Conservation (phyloP, 2,797 vertebrate species). For the Anniella stebbinsi region DNA sequence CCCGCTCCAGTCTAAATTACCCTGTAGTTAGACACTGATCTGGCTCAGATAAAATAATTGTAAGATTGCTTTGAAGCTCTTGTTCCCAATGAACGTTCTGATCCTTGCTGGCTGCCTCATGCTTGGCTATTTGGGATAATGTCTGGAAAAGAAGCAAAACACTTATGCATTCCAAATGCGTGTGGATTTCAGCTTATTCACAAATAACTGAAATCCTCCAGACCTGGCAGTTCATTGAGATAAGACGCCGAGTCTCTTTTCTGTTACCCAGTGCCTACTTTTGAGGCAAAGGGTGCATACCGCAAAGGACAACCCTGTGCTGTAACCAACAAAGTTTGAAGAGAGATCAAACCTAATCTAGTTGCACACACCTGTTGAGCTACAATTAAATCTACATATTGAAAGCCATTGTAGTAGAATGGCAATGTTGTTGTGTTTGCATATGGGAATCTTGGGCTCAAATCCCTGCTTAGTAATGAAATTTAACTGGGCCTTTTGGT, state of each 20-base stretch:
- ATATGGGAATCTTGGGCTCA: neutral
- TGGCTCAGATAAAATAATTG: slow-evolving; percentile 71
- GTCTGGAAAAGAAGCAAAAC: slow-evolving; percentile 50
- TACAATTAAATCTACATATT: neutral
- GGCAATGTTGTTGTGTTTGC: neutral
- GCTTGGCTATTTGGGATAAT: slow-evolving; percentile 45
- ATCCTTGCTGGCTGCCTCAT: slow-evolving; percentile 51
- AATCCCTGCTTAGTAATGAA: neutral
- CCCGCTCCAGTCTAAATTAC: slow-evolving; percentile 61
- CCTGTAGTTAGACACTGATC: slow-evolving; percentile 62
- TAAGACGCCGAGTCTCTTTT: neutral
- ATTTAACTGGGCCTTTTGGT: neutral
- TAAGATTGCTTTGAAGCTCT: slow-evolving; percentile 67
- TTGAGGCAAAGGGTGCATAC: neutral
- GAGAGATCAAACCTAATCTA: neutral
- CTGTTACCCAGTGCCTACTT: neutral
- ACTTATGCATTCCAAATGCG: rapidly evolving
- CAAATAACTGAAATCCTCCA: neutral
- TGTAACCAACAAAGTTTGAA: neutral
- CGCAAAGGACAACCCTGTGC: neutral
- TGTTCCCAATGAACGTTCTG: slow-evolving; percentile 43
- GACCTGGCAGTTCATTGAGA: neutral
- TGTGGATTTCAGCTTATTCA: slow-evolving; percentile 16
- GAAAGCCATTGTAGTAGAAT: neutral
- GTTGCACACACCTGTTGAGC: too few relatives aligned